Conservation (phyloP, 2,797 vertebrate species). For the Acridotheres tristis region DNA sequence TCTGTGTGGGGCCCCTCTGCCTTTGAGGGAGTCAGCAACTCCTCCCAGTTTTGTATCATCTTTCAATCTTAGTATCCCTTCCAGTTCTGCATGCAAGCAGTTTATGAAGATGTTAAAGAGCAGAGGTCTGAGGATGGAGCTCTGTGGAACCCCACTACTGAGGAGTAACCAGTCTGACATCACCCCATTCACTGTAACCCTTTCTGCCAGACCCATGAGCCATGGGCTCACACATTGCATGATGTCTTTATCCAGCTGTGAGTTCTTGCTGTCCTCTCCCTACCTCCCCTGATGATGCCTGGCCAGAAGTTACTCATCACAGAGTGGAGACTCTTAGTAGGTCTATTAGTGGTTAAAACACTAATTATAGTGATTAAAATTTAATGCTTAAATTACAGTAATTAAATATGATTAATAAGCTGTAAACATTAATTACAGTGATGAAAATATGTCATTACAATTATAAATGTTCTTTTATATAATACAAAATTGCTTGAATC, state of each 20-base stretch:
- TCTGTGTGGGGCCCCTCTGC: not conserved
- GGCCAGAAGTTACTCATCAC: not conserved
- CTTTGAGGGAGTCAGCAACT: not conserved
- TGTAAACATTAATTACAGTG: not conserved
- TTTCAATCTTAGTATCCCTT: not conserved
- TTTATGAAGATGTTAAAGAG: not conserved
- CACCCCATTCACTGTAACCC: too few species aligned
- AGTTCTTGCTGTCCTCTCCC: not conserved
- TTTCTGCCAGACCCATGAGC: fast-evolving
- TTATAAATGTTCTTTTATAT: not conserved
- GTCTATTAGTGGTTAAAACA: not conserved
- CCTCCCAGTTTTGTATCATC: not conserved
- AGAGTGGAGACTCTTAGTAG: not conserved
- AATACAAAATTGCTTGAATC: not conserved
- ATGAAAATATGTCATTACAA: not conserved
- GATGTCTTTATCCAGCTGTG: not conserved
- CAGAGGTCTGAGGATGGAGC: not conserved
- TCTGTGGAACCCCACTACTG: not conserved
- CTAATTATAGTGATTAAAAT: not conserved
- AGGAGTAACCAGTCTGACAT: too few species aligned
- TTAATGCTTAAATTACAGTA: not conserved
- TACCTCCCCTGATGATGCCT: not conserved
- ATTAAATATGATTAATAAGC: not conserved
- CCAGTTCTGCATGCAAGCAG: not conserved
- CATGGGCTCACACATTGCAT: not conserved